Percentiles rank a stretch among this genome's conserved stretches.
Evolutionary conservation across 2,797 vertebrate species (phyloP).

Genomic region (Microchirus variegatus): DNA sequence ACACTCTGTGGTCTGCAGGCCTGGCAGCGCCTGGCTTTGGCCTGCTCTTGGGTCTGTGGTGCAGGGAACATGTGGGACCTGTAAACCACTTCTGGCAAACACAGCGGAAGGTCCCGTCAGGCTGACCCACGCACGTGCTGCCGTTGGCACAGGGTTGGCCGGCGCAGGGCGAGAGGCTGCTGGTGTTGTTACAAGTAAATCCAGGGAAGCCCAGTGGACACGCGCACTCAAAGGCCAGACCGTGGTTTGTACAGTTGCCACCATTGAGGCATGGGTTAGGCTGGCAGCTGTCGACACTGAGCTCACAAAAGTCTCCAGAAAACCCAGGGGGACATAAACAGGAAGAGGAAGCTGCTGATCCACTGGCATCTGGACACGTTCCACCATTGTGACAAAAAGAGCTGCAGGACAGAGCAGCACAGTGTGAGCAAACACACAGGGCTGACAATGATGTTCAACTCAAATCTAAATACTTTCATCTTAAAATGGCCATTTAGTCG

Average conservation of each 20-base stretch:
- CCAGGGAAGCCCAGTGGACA: conserved; percentile 86
- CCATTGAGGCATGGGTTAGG: conserved; percentile 89
- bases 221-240: conserved; percentile 82
- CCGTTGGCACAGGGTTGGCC: conserved; percentile 85
- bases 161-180: conserved; percentile 72
- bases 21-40: conserved; percentile 59
- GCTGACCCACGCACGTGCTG: conserved; percentile 82
- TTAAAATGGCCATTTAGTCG: too few species aligned
- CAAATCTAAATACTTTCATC: too few species aligned
- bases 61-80: conserved; percentile 82
- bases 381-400: conserved; percentile 94
- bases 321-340: conserved; percentile 90
- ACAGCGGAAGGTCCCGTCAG: conserved; percentile 83
- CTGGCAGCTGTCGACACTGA: conserved; percentile 83
- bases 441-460: too few species aligned
- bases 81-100: conserved; percentile 83
- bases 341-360: conserved; percentile 76
- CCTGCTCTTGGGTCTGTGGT: conserved; percentile 57
- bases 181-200: conserved; percentile 82
- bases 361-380: conserved; percentile 82
- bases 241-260: conserved; percentile 85
- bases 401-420: conserved; percentile 64
- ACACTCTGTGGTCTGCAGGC: conserved; percentile 59
- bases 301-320: conserved; percentile 90
- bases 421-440: conserved; percentile 17